Evolutionary conservation across 2,888 invertebrate genomes (phyloP), one percentile per base, ranked within the genome.

Genomic region (Drosophila pseudotalamancana): DNA sequence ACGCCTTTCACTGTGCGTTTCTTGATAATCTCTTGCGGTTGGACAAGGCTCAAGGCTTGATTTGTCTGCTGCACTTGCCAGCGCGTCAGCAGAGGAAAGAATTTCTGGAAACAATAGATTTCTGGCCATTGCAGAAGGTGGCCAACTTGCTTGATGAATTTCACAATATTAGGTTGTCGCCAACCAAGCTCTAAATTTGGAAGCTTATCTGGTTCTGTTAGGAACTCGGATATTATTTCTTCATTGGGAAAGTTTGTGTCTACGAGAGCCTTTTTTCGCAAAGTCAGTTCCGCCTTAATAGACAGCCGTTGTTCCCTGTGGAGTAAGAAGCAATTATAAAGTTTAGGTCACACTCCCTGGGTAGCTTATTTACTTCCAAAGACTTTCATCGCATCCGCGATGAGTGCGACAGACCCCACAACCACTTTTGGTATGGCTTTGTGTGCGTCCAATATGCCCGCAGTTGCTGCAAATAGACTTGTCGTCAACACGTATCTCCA

Each of bases 71-170:
- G 79, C 78, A 91, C 93, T 85, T 96, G 95, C 96, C 96, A 96
- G 74, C 96, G 93, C 0, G 96, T 96, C 18, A 95, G 89, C 37
- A 97, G 88, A 0, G 96, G 96, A 57, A 96, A 92, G 73, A 96
- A 94, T 89, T 96, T 97, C 81, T 95, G 94, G 69, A 96, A 94
- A 32, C 95, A 93, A 88, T 97, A 96, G 25, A 94, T 92, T 84
- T 95, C 94, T 2, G 94, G 93, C 97, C 97, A 97, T 70, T 93
- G 93, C 49, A 97, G 89, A 78, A 95, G 93, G 59, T 92, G 92
- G 0, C 92, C 92, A 91, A 96, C 94, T 71, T 95, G 93, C 90
- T 93, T 94, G 79, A 95, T 92, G 91, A 96, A 96, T 86, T 94
- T 93, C 9, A 94, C 92, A 42, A 96, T 88, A 90, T 95, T 93